Percentiles rank a stretch among this genome's conserved stretches.
Evolutionary conservation across 2,797 vertebrate genomes (phyloP).

Genomic region (Monodelphis domestica): DNA sequence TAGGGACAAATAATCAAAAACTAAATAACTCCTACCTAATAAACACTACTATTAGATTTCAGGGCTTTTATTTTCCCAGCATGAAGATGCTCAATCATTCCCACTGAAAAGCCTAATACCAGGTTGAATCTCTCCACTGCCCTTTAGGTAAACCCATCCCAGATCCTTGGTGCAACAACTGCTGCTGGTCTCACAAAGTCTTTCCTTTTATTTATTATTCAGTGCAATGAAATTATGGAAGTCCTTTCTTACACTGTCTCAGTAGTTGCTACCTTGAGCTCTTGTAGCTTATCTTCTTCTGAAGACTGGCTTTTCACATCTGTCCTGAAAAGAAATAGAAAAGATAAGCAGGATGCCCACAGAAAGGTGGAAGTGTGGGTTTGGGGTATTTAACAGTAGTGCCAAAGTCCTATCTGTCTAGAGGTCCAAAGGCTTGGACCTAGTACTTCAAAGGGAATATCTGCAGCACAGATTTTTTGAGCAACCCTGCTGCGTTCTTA

Average conservation of each 20-base stretch:
- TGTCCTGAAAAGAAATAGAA: constrained; percentile 79
- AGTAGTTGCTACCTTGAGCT: constrained; percentile 89
- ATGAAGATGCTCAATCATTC: background rate
- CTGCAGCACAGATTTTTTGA: background rate
- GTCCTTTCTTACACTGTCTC: constrained; percentile 89
- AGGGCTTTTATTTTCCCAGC: constrained; percentile 2
- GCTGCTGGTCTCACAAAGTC: background rate
- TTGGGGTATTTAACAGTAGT: background rate
- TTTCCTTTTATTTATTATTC: constrained; percentile 11
- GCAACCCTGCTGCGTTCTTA: background rate
- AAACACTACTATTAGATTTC: background rate
- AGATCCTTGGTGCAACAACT: background rate
- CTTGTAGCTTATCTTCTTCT: constrained; percentile 87
- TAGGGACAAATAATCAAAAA: background rate
- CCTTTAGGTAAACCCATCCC: background rate
- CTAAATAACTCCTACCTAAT: background rate
- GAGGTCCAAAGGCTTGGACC: too few relatives aligned
- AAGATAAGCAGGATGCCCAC: constrained; percentile 33
- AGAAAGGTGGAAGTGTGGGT: background rate
- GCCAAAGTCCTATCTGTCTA: background rate
- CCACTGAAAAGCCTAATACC: background rate
- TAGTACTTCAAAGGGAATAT: too few relatives aligned
- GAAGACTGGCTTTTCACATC: constrained; percentile 81
- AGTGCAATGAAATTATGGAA: background rate
- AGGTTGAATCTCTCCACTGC: constrained; percentile 16